Evolutionary conservation across 1,140 invertebrate genomes (phyloP), one percentile per base, ranked within the genome.

Genomic region (Drosophila carrolli): DNA sequence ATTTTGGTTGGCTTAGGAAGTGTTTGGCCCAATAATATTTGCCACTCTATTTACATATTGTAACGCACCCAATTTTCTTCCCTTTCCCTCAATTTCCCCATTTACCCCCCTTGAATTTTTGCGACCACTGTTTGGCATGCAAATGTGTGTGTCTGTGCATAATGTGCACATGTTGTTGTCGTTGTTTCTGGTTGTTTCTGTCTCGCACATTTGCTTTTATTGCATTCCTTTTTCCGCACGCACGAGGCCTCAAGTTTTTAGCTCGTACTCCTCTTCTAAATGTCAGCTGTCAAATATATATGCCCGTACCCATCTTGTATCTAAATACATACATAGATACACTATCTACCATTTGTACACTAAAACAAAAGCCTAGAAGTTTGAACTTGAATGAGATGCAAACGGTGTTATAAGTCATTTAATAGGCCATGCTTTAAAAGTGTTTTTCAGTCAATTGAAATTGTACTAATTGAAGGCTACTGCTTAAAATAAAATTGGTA

Each of bases 281-380:
- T 76, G 73, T 75, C 73, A 75, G 72, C 73, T 65, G 72, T 75
- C 73, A 75, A 66, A 75, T 75, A 66, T 38, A n/a, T 37, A 29
- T 16, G 44, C 44, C 44, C 44, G 19, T 13, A 35, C n/a, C 32
- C 19, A 50, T 43, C 54, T 38, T 40, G n/a, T 13, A 29, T 38
- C 37, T 44, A 10, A 3, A 10, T 2, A 5, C 35, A 29, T 50
- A 32, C 6, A 27, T 9, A 38, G 8, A 11, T 38, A 10, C 10
- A 38, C 10, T 67, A 65, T 65, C 41, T 41, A 35, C 46, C 11
- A 43, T 19, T 29, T 1, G 3, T n/a, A n/a, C 13, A 48, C 27
- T 23, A 7, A 16, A 1, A 47, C 7, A 27, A 46, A 29, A n/a
- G 1, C 4, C 6, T 23, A 29, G 0, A 32, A 32, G 29, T 2